Evolutionary conservation across 2,888 invertebrate species (phyloP).

Genomic region (Meteorus colon): DNA sequence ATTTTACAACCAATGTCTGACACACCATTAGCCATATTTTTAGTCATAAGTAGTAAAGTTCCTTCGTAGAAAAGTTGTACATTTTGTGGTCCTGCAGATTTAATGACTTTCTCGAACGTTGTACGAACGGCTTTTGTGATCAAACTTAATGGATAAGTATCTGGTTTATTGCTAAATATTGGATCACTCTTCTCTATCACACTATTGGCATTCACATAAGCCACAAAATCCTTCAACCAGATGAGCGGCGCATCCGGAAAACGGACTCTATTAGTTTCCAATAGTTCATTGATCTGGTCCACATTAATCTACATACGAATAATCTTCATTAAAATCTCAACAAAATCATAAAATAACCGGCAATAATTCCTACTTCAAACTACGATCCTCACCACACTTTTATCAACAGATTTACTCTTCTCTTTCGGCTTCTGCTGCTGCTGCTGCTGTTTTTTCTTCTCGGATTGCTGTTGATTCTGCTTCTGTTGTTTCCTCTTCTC

Average conservation of each 20-base stretch:
- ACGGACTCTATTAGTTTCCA: slow-evolving; percentile 77
- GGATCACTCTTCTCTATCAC: slow-evolving; percentile 80
- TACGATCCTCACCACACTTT: slow-evolving; percentile 75
- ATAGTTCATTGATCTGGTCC: slow-evolving; percentile 75
- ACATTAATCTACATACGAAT: slow-evolving; percentile 76
- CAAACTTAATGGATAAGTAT: slow-evolving; percentile 77
- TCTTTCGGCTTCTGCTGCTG: slow-evolving; percentile 77
- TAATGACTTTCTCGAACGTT: slow-evolving; percentile 75
- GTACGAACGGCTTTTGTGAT: slow-evolving; percentile 74
- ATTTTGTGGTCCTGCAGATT: slow-evolving; percentile 79
- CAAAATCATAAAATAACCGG: neutral
- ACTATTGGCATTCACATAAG: slow-evolving; percentile 79
- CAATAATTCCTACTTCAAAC: neutral
- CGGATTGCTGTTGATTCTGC: slow-evolving; percentile 62
- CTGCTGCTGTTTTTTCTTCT: slow-evolving; percentile 73
- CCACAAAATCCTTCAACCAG: slow-evolving; percentile 83
- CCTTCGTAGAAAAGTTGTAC: slow-evolving; percentile 82
- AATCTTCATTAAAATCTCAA: neutral
- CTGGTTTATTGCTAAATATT: slow-evolving; percentile 76
- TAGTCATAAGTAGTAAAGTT: slow-evolving; percentile 81
- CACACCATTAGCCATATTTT: slow-evolving; percentile 82
- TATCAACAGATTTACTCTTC: slow-evolving; percentile 81
- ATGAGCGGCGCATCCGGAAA: slow-evolving; percentile 83
- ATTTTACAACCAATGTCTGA: slow-evolving; percentile 82
- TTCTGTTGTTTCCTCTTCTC: slow-evolving; percentile 74